Evolutionary conservation across 2,113 vertebrate species (phyloP).

Genomic region (Poeciliopsis turrubarensis): DNA sequence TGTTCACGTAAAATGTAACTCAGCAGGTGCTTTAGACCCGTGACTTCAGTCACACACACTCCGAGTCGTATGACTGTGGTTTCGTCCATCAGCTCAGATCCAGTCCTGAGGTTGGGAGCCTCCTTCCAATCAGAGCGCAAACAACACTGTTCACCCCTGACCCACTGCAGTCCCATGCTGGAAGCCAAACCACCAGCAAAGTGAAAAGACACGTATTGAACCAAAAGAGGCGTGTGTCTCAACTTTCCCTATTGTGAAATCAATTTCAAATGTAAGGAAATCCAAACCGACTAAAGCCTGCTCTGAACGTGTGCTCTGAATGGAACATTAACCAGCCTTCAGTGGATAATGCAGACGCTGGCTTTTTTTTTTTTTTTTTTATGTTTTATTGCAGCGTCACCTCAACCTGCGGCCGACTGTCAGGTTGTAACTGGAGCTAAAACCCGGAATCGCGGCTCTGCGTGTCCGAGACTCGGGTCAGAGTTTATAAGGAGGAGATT

Average conservation of each 20-base stretch:
- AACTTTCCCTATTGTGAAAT: not conserved
- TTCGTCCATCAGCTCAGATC: conserved; percentile 17
- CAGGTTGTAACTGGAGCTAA: conserved; percentile 7
- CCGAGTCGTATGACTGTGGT: conserved; percentile 57
- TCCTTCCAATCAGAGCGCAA: conserved; percentile 3
- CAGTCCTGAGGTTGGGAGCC: conserved; percentile 35
- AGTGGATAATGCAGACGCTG: not conserved
- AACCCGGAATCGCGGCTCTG: conserved; percentile 9
- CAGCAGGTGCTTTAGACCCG: not conserved
- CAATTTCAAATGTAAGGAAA: not conserved
- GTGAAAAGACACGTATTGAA: not conserved
- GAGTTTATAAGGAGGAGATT: conserved; percentile 50
- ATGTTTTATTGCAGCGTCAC: not conserved
- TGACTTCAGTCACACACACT: conserved; percentile 6
- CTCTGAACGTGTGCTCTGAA: not conserved
- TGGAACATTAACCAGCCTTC: not conserved
- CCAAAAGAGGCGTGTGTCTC: not conserved
- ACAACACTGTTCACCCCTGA: conserved; percentile 45
- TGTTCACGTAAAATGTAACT: not conserved
- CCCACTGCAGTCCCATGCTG: conserved; percentile 7
- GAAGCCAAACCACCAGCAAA: not conserved
- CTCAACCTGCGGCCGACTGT: not conserved
- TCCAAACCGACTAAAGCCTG: not conserved
- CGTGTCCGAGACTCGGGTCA: not conserved
- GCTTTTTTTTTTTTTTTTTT: not conserved